Base-by-base conservation (phyloP, 2,113 vertebrate genomes). In the Bambusicola thoracicus region DNA sequence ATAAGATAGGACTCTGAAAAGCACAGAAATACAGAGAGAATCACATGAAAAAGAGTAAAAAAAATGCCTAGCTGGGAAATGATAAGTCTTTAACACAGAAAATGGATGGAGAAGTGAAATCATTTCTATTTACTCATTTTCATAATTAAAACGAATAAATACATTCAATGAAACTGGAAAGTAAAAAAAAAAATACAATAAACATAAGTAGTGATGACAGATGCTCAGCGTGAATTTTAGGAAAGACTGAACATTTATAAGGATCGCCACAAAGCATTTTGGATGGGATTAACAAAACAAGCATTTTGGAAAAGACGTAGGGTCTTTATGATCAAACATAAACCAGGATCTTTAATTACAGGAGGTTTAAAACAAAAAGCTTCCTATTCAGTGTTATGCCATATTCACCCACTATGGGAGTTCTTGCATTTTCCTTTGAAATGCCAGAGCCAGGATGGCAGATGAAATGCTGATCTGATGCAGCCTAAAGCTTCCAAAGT, bases 401-500 rank as follows among this genome's bases (percentile, higher is more conserved):
- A 22, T 73, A 81, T 51, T 79, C 66, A 81, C 68, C 96, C 96
- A 95, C 93, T 95, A 94, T 92, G 93, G 1, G 95, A 95, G 74
- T 95, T 95, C 93, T 95, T 94, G 94, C 93, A 94, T 93, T 90
- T 96, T 90, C 73, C 85, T 90, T 92, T 75, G 82, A 79, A 43
- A 81, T 90, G 53, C 41, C 66, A 68, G 72, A 92, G 51, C 51
- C 53, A 49, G 65, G 69, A 62, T 44, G 27, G 51, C 62, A 56
- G 21, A 56, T 22, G 59, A 93, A 85, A 51, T 30, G 13, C 27
- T n/a, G 24, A 8, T 53, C 62, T 75, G 30, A 77, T 20, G 16
- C 36, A 92, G 76, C 61, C 76, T 49, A 65, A 22, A 41, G 38
- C 55, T 82, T 44, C 74, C 34, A 72, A 89, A 83, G 46, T n/a